Base-by-base conservation (phyloP, 1,140 invertebrate species). In the Acromyrmex charruanus region DNA sequence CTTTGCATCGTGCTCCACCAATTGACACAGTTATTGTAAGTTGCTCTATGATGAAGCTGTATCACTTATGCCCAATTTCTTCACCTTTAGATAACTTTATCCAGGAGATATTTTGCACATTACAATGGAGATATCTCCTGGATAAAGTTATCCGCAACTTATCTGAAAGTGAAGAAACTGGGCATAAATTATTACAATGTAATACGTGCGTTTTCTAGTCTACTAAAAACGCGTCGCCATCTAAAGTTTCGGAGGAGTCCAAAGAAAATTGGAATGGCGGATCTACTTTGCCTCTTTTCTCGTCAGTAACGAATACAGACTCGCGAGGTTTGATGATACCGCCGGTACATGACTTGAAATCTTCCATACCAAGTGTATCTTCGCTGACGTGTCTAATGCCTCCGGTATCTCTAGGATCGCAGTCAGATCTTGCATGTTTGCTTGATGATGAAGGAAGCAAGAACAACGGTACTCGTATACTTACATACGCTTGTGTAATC, bases 191-290 rank as follows among this genome's bases (percentile, higher is more conserved):
- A 58, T 51, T 14, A 39, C 18, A 35, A 53, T n/a, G 16, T 51
- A 31, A 84, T n/a, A 21, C 21, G 16, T 49, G 81, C 72, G n/a
- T 58, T 55, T 86, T 92, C 16, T 49, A 94, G 94, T 87, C 93
- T 72, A 69, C 87, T 35, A 94, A 95, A 91, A 84, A 74, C 28
- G 58, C 90, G 49, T 89, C 91, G 21, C 90, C 92, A 14, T 80
- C 92, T 25, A 95, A 95, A 89, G 91, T 93, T 61, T 93, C 93
- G 5, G 94, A 95, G 63, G 95, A 95, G 65, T 93, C 94, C 2
- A 95, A 95, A 75, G 95, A 95, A 87, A 95, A 95, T 86, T 95
- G 95, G 95, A 93, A 93, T 85, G 82, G 93, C 16, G 77, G 31
- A 39, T 89, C 92, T 35, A 81, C 92, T 21, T 85, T 94, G 39